Evolutionary conservation across 2,888 invertebrate species (phyloP), one percentile per base, ranked within the genome.

Genomic region (Platypus cylindrus): DNA sequence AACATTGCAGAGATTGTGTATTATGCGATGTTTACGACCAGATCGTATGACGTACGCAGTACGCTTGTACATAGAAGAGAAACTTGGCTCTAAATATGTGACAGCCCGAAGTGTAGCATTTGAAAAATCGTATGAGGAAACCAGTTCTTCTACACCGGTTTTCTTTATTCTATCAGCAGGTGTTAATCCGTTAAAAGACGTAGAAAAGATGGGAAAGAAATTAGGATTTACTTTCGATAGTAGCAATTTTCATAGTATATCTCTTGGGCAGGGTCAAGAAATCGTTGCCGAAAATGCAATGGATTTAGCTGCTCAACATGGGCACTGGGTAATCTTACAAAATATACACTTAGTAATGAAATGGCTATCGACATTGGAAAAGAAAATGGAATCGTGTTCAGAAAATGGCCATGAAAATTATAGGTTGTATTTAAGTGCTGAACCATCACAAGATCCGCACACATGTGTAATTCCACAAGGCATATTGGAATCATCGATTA

Each of bases 21-120:
- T 95, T 58, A 82, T 94, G 81, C 68, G 94, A 37, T 86, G 89
- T 13, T 65, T 94, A 32, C 66, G 94, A 28, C 83, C 91, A 0
- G 94, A 95, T 62, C 71, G 94, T 46, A 93, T 95, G 90, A 86
- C 89, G 0, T 91, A 94, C 52, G 93, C 91, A 9, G 74, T 90
- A 30, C 78, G 80, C 36, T 71, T 73, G 18, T 94, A 90, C 54
- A 82, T 94, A 37, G 86, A 89, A 58, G 91, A 93, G 58, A 83
- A 83, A 56, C 63, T 94, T 26, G 90, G 93, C 0, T 63, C 70
- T 0, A 85, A 84, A 55, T 94, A 78, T 57, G 75, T 79, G 15
- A 82, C 85, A 53, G 76, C 81, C 0, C 69, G 85, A 43, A 71
- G 75, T 3, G 73, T 86, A n/a, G 73, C 84, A 25, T 81, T 94